Evolutionary conservation across 1,140 invertebrate species (phyloP).

Genomic region (Leptinotarsa texana): DNA sequence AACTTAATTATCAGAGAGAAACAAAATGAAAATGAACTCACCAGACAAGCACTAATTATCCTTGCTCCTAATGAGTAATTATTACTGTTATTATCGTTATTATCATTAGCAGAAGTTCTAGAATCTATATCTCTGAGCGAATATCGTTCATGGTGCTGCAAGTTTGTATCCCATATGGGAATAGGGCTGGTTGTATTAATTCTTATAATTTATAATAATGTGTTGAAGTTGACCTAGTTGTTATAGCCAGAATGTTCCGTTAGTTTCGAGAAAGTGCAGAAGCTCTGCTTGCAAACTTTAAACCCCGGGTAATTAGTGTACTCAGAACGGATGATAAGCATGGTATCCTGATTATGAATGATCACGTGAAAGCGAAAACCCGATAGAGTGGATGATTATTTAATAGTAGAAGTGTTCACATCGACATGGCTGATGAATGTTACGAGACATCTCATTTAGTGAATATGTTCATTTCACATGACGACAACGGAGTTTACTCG

Average conservation of each 20-base stretch:
- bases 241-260: background rate
- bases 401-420: background rate
- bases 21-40: constrained; percentile 4
- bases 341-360: constrained; percentile 25
- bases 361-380: constrained; percentile 11
- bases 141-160: background rate
- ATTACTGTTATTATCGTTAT: background rate
- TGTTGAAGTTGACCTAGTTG: constrained; percentile 30
- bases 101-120: constrained; percentile 28
- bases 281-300: constrained; percentile 20
- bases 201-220: constrained; percentile 47
- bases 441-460: no score
- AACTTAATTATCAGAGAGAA: background rate
- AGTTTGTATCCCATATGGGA: constrained; percentile 25
- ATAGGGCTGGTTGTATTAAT: constrained; percentile 40
- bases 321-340: constrained; percentile 28
- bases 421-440: no score
- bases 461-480: no score
- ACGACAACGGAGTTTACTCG: no score
- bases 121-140: constrained; percentile 28
- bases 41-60: background rate
- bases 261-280: constrained; percentile 13
- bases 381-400: background rate
- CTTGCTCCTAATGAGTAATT: background rate
- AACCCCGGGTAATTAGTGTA: constrained; percentile 31